A percentile compares a stretch with the other conserved stretches of the same genome.
phyloP scores from a whole-genome alignment of 2,797 vertebrate species.

The Moxostoma hubbsi region DNA sequence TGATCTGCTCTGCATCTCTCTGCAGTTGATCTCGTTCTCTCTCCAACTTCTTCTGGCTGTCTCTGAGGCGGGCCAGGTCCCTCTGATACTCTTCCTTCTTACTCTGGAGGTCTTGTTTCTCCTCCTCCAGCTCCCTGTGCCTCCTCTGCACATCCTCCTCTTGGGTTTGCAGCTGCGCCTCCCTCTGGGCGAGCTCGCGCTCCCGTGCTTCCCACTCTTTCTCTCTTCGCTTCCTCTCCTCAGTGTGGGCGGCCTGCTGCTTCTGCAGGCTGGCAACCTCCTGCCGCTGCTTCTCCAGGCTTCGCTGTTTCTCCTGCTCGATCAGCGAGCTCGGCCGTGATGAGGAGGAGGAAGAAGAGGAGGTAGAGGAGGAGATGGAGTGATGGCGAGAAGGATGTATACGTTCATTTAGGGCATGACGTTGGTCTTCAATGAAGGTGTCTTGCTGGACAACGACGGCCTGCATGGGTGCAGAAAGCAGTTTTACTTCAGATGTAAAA shows the following conservation, averaged over 20 bases:
- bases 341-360: constrained; percentile 67
- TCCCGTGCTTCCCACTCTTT: constrained; percentile 83
- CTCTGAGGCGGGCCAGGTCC: constrained; percentile 82
- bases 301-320: constrained; percentile 93
- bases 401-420: constrained; percentile 79
- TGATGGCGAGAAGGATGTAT: constrained; percentile 68
- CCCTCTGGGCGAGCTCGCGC: constrained; percentile 74
- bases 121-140: constrained; percentile 71
- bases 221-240: constrained; percentile 80
- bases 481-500: not conserved
- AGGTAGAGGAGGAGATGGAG: constrained; percentile 70
- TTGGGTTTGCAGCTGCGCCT: constrained; percentile 70
- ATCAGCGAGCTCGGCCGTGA: constrained; percentile 82
- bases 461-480: constrained; percentile 61
- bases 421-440: constrained; percentile 90
- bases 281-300: constrained; percentile 88
- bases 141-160: constrained; percentile 75
- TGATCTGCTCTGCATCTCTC: constrained; percentile 74
- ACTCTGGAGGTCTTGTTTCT: constrained; percentile 75
- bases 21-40: constrained; percentile 80
- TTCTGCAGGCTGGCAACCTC: constrained; percentile 86
- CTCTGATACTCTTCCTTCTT: constrained; percentile 82
- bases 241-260: constrained; percentile 85
- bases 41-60: constrained; percentile 82
- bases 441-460: constrained; percentile 90